Conservation (phyloP, 2,113 vertebrate species). For the Acrocephalus kingi region DNA sequence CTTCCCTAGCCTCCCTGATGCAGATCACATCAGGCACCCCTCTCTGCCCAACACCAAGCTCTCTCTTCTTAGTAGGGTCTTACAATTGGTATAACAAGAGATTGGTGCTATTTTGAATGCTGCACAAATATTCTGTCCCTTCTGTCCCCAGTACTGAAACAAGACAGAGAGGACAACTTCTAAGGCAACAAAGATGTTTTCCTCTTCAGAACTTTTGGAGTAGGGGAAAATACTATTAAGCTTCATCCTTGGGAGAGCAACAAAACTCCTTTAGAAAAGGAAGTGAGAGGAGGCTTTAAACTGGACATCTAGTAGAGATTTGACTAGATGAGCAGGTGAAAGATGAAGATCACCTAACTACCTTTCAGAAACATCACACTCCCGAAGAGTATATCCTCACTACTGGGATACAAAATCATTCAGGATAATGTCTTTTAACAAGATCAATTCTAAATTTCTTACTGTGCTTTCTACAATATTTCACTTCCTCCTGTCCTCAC, state of each 20-base stretch:
- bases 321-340: neutral
- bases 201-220: neutral
- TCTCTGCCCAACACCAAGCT: neutral
- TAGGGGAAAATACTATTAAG: neutral
- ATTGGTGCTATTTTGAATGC: neutral
- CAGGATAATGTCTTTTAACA: neutral
- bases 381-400: neutral
- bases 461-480: neutral
- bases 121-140: neutral
- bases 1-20: neutral
- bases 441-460: fast-evolving
- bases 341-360: neutral
- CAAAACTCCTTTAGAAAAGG: neutral
- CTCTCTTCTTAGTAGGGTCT: neutral
- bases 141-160: neutral
- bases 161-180: neutral
- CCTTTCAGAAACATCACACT: neutral
- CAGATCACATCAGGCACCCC: neutral
- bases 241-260: neutral
- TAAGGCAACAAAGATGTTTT: neutral
- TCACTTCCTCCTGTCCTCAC: neutral
- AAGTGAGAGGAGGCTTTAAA: neutral
- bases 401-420: neutral
- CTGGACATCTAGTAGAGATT: neutral
- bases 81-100: neutral